Evolutionary conservation across 53 echinoderm and acorn worm species (phyloP).

Genomic region (Actinopyga echinites): DNA sequence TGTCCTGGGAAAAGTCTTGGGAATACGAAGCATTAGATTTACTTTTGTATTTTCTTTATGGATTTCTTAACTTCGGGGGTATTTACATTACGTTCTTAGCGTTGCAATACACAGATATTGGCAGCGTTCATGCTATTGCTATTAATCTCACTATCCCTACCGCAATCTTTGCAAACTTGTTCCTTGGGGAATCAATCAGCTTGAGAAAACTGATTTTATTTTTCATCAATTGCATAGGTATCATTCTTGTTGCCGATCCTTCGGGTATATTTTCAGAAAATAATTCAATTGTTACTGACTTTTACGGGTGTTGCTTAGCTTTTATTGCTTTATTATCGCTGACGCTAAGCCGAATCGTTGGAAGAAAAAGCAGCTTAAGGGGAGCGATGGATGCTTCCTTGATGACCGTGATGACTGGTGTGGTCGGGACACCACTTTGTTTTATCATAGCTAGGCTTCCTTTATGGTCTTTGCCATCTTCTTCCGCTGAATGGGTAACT

Average conservation of each 20-base stretch:
- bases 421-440: not conserved
- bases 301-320: not conserved
- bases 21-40: not conserved
- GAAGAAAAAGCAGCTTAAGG: not conserved
- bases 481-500: not conserved
- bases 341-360: not conserved
- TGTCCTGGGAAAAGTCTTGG: not conserved
- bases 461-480: not conserved
- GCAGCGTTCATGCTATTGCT: conserved; percentile 4
- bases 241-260: not conserved
- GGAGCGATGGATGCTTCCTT: not conserved
- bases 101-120: not conserved
- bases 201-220: not conserved
- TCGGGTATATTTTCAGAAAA: not conserved
- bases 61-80: not conserved
- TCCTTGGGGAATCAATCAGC: not conserved
- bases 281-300: not conserved
- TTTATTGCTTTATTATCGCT: not conserved
- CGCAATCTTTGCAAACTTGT: not conserved
- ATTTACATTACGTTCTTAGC: conserved; percentile 9
- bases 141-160: conserved; percentile 2
- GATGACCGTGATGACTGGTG: conserved; percentile 16
- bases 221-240: not conserved
- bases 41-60: not conserved
- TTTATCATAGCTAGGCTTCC: not conserved